phyloP scores from a whole-genome alignment of 2,888 invertebrate genomes.

The Zygaena filipendulae region DNA sequence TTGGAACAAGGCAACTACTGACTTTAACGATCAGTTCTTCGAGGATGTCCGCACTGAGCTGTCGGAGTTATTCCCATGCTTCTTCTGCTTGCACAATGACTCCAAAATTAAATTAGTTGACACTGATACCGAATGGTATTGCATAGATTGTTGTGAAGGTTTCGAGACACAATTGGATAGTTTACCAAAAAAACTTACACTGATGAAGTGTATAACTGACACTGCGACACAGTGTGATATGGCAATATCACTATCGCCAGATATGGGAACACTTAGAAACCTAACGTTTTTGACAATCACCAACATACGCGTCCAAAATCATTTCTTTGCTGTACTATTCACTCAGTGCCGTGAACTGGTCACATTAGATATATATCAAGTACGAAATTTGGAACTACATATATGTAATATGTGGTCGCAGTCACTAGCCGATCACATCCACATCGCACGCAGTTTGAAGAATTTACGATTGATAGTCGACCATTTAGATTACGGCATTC shows the following conservation, averaged over 20 bases:
- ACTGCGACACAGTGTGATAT: constrained; percentile 17
- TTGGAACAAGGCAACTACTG: constrained; percentile 24
- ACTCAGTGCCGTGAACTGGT: constrained; percentile 20
- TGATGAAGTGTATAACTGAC: constrained; percentile 26
- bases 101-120: constrained; percentile 21
- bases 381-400: too few relatives aligned
- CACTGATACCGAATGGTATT: constrained; percentile 25
- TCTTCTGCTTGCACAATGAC: constrained; percentile 25
- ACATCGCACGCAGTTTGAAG: constrained; percentile 21
- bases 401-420: constrained; percentile 18
- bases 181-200: constrained; percentile 24
- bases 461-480: constrained; percentile 27
- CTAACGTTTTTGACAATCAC: constrained; percentile 26
- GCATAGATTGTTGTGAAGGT: constrained; percentile 26
- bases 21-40: constrained; percentile 24
- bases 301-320: constrained; percentile 22
- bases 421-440: constrained; percentile 20
- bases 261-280: constrained; percentile 18
- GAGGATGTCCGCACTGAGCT: constrained; percentile 19
- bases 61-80: constrained; percentile 29
- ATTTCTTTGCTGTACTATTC: constrained; percentile 25
- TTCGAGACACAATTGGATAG: constrained; percentile 21
- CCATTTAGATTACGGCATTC: constrained; percentile 24
- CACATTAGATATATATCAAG: constrained; percentile 26
- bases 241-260: constrained; percentile 20